Evolutionary conservation across 1,140 invertebrate species (phyloP).

Genomic region (Thaumetopoea pityocampa): DNA sequence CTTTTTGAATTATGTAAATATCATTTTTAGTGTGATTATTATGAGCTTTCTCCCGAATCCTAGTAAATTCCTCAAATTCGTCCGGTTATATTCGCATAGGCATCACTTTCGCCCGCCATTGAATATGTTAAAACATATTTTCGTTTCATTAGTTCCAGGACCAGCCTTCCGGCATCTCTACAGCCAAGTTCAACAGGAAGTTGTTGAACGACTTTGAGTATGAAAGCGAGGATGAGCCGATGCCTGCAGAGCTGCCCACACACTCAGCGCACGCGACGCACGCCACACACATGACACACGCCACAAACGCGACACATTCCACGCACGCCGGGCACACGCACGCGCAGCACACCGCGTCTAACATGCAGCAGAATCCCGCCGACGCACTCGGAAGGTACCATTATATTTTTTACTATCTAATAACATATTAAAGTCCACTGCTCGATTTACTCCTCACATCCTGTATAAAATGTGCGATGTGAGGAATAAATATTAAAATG

Average conservation of each 20-base stretch:
- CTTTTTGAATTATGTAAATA: too few relatives aligned
- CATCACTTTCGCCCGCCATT: too few relatives aligned
- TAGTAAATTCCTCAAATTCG: neutral
- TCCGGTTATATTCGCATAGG: too few relatives aligned
- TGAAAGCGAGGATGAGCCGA: slow-evolving; percentile 66
- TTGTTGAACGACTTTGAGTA: slow-evolving; percentile 73
- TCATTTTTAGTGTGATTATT: too few relatives aligned
- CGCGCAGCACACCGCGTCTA: slow-evolving; percentile 9
- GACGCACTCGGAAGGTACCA: slow-evolving; percentile 66
- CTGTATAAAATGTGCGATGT: too few relatives aligned
- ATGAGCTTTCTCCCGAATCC: too few relatives aligned
- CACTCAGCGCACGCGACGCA: slow-evolving; percentile 18
- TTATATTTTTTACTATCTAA: slow-evolving; percentile 11
- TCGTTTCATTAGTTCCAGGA: slow-evolving; percentile 49
- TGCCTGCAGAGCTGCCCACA: too few relatives aligned
- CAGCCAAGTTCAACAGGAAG: slow-evolving; percentile 66
- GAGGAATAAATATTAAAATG: too few relatives aligned
- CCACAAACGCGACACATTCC: slow-evolving; percentile 21
- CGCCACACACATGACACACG: slow-evolving; percentile 17
- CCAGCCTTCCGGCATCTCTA: slow-evolving; percentile 38
- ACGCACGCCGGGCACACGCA: slow-evolving; percentile 13
- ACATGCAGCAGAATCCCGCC: slow-evolving; percentile 43
- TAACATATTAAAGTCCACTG: too few relatives aligned
- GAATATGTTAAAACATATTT: neutral
- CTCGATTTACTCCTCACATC: too few relatives aligned